Evolutionary conservation across 2,888 invertebrate genomes (phyloP).

Genomic region (Machimus rusticus): DNA sequence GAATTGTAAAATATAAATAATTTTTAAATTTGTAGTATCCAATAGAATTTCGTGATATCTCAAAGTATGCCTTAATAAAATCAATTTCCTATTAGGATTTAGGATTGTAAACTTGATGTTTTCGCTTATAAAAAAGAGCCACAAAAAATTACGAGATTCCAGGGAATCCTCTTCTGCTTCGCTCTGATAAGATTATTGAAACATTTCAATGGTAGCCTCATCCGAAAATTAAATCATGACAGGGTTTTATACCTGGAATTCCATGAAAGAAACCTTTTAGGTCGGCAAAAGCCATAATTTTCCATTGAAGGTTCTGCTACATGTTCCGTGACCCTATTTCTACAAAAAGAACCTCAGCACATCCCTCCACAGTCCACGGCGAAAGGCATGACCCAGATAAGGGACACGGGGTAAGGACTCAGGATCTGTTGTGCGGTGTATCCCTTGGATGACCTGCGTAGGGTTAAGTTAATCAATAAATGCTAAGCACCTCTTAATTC

Average conservation of each 20-base stretch:
- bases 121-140: not conserved
- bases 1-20: too few relatives aligned
- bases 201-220: not conserved
- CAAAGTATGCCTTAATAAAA: not conserved
- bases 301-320: constrained; percentile 17
- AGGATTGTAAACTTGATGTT: not conserved
- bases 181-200: not conserved
- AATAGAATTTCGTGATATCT: too few relatives aligned
- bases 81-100: not conserved
- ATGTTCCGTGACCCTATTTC: constrained; percentile 8
- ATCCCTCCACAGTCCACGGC: not conserved
- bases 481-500: constrained; percentile 13
- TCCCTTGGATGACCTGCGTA: constrained; percentile 2
- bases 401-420: not conserved
- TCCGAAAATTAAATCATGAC: not conserved
- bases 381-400: constrained; percentile 10
- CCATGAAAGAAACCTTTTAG: not conserved
- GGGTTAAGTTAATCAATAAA: constrained; percentile 27
- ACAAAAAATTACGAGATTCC: not conserved
- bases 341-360: not conserved
- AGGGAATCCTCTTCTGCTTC: not conserved
- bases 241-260: constrained; percentile 1
- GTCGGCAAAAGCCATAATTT: not conserved
- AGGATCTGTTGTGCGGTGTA: constrained; percentile 26
- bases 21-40: too few relatives aligned